Percentiles rank a stretch among this genome's conserved stretches.
phyloP scores from a whole-genome alignment of 2,797 vertebrate genomes.

The Pteropus rufus region DNA sequence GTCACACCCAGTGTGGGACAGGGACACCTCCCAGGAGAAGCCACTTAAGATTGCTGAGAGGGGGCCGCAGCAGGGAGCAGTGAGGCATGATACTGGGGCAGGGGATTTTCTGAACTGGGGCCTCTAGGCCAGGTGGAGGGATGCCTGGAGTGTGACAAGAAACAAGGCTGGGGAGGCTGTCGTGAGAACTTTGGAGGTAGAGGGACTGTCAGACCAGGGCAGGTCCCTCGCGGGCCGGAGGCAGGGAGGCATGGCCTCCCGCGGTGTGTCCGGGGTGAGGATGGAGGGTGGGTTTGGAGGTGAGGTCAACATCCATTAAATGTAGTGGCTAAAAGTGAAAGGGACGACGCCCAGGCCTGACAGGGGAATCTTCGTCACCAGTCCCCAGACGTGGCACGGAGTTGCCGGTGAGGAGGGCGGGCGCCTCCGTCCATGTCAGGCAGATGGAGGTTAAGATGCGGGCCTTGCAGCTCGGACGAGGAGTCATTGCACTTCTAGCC shows the following conservation, averaged over 20 bases:
- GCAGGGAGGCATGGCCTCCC: background rate
- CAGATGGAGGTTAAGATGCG: rapidly evolving
- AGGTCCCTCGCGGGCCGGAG: background rate
- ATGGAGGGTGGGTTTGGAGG: background rate
- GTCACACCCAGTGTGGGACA: rapidly evolving
- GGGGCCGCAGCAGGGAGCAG: background rate
- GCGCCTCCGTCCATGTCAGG: rapidly evolving
- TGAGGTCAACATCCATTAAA: too few relatives aligned
- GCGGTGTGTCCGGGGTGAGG: background rate
- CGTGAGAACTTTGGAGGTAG: rapidly evolving
- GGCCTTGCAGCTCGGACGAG: rapidly evolving
- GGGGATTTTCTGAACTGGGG: background rate
- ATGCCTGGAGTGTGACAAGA: background rate
- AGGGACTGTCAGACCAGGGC: background rate
- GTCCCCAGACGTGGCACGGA: background rate
- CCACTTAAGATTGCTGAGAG: background rate
- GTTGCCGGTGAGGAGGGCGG: background rate
- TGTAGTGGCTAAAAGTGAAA: background rate
- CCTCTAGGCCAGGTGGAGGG: too few relatives aligned
- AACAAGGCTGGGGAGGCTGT: background rate
- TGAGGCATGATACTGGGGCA: background rate
- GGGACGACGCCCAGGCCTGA: background rate
- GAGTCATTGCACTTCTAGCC: background rate
- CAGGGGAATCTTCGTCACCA: rapidly evolving
- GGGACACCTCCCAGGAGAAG: background rate